Evolutionary conservation across 2,797 vertebrate species (phyloP).

Genomic region (Hyperoplus immaculatus): DNA sequence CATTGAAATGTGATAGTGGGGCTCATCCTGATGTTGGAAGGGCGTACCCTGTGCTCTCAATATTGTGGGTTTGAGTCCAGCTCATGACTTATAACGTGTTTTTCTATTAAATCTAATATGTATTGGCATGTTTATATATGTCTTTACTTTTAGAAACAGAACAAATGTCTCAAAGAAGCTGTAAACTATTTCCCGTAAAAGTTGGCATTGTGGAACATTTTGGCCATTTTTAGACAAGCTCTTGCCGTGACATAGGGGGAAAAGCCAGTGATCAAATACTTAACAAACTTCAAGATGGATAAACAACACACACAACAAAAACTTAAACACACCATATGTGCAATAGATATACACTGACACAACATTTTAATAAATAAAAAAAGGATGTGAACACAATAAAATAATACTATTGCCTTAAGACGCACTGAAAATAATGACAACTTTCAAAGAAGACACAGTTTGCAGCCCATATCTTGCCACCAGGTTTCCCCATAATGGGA

Average conservation of each 20-base stretch:
- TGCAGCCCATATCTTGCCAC: neutral
- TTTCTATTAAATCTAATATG: slow-evolving; percentile 12
- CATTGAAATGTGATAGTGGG: slow-evolving; percentile 13
- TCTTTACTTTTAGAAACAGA: neutral
- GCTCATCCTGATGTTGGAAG: slow-evolving; percentile 21
- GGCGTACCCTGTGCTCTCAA: neutral
- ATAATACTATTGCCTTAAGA: slow-evolving; percentile 50
- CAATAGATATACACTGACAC: slow-evolving; percentile 48
- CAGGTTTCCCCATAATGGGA: neutral
- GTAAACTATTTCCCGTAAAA: slow-evolving; percentile 8
- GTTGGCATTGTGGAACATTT: slow-evolving; percentile 1
- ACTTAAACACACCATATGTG: slow-evolving; percentile 20
- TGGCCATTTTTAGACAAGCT: neutral
- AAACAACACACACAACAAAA: slow-evolving; percentile 45
- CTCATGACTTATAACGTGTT: slow-evolving; percentile 44
- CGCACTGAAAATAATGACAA: slow-evolving; percentile 41
- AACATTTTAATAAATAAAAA: slow-evolving; percentile 75
- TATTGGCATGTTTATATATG: neutral
- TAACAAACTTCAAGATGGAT: slow-evolving; percentile 25
- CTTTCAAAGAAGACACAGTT: slow-evolving; percentile 19
- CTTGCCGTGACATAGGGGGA: neutral
- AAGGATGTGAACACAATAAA: slow-evolving; percentile 28
- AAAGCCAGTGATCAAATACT: slow-evolving; percentile 50
- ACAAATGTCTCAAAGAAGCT: slow-evolving; percentile 3
- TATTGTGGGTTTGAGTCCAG: slow-evolving; percentile 68